Evolutionary conservation across 2,888 invertebrate species (phyloP), one percentile per base, ranked within the genome.

Genomic region (Euplagia quadripunctaria): DNA sequence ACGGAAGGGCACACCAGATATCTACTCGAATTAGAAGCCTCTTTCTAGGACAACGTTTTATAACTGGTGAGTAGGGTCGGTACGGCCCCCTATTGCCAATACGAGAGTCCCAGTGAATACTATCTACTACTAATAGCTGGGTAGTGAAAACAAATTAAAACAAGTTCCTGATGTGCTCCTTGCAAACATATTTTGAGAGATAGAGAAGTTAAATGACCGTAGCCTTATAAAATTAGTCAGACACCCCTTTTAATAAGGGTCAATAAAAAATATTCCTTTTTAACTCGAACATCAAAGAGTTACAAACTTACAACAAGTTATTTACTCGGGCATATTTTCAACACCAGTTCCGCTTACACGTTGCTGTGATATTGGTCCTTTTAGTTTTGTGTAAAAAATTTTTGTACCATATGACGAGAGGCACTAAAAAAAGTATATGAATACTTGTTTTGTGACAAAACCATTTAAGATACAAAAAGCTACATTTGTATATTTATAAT

Each of bases 231-330:
- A 52, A 64, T 65, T 65, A 71, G 55, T 65, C 51, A n/a, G n/a
- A 67, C 70, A 42, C 20, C 72, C 65, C 70, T 72, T 79, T 72
- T 68, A 70, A 72, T 78, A 77, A 71, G 55, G 65, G 68, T 42
- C 70, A 72, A 74, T 70, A 63, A 81, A 81, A 71, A 71, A 72
- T 70, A 64, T 73, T 74, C 11, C 20, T 75, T 77, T 78, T 83
- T 72, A 80, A 79, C 80, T 79, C 66, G 67, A 61, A 72, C 75
- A 78, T 84, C 79, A 80, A 83, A 84, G 77, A 77, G 75, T 75
- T 79, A n/a, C n/a, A n/a, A n/a, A n/a, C n/a, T n/a, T n/a, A n/a
- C n/a, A n/a, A 74, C 72, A 64, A 73, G 67, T 80, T 76, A 78
- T 77, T 82, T 64, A 71, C 67, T 71, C 61, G 31, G 65, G 69